phyloP scores from a whole-genome alignment of 2,113 vertebrate genomes.

The Urocitellus parryii region DNA sequence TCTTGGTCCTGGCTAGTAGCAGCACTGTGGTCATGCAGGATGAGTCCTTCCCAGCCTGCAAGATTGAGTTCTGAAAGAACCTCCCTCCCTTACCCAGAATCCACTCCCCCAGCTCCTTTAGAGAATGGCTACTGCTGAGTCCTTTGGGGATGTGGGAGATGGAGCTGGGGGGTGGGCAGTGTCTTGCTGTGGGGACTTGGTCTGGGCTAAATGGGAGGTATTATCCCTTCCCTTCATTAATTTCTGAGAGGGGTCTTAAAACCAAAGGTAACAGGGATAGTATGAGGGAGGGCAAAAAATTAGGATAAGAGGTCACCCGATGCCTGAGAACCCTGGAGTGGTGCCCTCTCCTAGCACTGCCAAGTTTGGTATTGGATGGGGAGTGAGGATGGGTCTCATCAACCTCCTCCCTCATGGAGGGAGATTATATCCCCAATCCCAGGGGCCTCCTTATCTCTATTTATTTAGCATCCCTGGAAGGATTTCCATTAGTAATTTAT shows the following conservation, averaged over 20 bases:
- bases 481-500: slow-evolving; percentile 52
- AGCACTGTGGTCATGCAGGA: slow-evolving; percentile 99
- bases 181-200: not conserved
- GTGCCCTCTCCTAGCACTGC: slow-evolving; percentile 41
- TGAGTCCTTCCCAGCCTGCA: slow-evolving; percentile 99
- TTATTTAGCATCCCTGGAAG: slow-evolving; percentile 71
- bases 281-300: slow-evolving; percentile 8
- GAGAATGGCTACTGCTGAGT: slow-evolving; percentile 65
- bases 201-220: slow-evolving; percentile 37
- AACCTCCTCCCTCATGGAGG: slow-evolving; percentile 22
- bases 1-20: slow-evolving; percentile 99
- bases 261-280: slow-evolving; percentile 63
- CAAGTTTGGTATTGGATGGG: slow-evolving; percentile 33
- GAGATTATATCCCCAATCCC: slow-evolving; percentile 24
- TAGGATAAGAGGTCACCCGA: not conserved
- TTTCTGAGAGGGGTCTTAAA: slow-evolving; percentile 57
- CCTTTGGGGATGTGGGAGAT: slow-evolving; percentile 63
- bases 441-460: slow-evolving; percentile 59
- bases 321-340: slow-evolving; percentile 33
- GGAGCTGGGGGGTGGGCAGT: not conserved
- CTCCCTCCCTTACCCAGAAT: slow-evolving; percentile 73
- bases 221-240: slow-evolving; percentile 42
- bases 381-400: slow-evolving; percentile 49
- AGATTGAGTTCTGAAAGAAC: slow-evolving; percentile 96
- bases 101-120: slow-evolving; percentile 53